These are phyloP conservation scores for Masnerella sp. DNA, from an alignment of 2,888 invertebrate genomes.

Conservation along the genomic window DNA sequence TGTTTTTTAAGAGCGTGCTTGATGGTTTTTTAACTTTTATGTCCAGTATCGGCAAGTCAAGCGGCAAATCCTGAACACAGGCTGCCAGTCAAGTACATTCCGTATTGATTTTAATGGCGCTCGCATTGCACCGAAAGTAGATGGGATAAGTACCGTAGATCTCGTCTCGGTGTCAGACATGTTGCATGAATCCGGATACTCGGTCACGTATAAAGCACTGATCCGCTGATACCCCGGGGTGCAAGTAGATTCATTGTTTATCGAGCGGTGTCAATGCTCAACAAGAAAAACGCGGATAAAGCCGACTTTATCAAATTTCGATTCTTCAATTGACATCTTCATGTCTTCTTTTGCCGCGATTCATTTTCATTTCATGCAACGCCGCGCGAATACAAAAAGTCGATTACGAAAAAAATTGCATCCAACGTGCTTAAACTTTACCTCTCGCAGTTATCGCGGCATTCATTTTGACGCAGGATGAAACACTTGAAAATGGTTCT, in stretches of 20 bases:
- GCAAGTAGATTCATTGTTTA: slow-evolving; percentile 55
- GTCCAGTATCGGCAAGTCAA: slow-evolving; percentile 39
- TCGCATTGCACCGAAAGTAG: slow-evolving; percentile 54
- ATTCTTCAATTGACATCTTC: slow-evolving; percentile 4
- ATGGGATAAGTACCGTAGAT: slow-evolving; percentile 55
- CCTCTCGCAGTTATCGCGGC: no score
- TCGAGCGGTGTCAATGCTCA: slow-evolving; percentile 46
- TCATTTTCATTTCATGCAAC: slow-evolving; percentile 27
- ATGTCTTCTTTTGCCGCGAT: slow-evolving; percentile 14
- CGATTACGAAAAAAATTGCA: neutral
- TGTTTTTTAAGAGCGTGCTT: no score
- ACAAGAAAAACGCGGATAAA: slow-evolving; percentile 4
- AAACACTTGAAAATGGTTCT: no score
- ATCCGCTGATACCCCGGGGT: slow-evolving; percentile 48
- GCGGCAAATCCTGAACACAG: slow-evolving; percentile 56
- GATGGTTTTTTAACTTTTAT: slow-evolving; percentile 36
- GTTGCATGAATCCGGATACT: slow-evolving; percentile 53
- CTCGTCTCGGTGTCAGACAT: slow-evolving; percentile 60
- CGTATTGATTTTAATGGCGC: slow-evolving; percentile 71
- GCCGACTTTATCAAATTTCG: slow-evolving; percentile 35
- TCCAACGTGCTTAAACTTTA: no score
- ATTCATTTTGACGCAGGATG: no score
- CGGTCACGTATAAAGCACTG: slow-evolving; percentile 57
- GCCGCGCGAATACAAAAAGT: neutral
- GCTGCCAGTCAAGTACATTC: slow-evolving; percentile 70